Conservation (phyloP, 2,797 vertebrate genomes). For the Chaenodraco wilsoni region DNA sequence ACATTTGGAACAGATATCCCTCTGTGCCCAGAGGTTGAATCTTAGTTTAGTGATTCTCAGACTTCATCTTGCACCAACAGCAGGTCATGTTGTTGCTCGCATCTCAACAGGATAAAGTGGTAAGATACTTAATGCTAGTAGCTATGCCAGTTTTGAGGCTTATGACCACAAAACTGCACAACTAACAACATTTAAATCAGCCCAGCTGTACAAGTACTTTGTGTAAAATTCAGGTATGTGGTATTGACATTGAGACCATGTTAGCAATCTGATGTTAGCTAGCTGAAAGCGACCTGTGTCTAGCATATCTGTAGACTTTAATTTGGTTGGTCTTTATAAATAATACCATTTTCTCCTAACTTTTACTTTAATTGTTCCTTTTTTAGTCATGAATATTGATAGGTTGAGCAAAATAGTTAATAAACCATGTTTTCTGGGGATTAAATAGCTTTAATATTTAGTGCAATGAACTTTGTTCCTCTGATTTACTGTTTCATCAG, state of each 20-base stretch:
- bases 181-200: background rate
- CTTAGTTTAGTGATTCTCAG: no score
- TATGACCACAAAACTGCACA: background rate
- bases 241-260: background rate
- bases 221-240: background rate
- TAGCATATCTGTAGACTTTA: background rate
- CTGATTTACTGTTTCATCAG: background rate
- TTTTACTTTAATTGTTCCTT: background rate
- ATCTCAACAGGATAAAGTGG: background rate
- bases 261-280: background rate
- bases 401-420: background rate
- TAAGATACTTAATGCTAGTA: background rate
- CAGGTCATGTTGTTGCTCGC: no score
- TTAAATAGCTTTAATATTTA: constrained; percentile 1
- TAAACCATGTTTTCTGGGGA: background rate
- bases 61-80: no score
- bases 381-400: background rate
- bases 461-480: background rate
- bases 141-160: background rate
- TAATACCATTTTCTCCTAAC: background rate
- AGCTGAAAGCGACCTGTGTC: background rate
- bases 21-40: no score
- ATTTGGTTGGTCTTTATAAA: background rate
- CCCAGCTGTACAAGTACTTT: background rate
- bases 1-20: no score